Conservation (phyloP, 2,797 vertebrate species). For the Eospalax fontanierii region DNA sequence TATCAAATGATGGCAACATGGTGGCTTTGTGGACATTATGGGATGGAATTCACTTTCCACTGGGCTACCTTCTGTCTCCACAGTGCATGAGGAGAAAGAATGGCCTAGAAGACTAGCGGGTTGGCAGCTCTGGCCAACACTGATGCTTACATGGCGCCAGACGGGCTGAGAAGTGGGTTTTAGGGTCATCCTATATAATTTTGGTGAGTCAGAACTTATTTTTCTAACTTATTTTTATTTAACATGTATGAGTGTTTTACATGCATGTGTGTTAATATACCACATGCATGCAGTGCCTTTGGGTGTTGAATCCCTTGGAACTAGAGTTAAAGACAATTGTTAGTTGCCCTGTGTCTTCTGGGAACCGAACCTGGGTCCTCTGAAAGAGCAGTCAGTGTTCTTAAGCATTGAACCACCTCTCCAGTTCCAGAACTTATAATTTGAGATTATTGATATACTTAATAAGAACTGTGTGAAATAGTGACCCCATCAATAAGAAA, state of each 20-base stretch:
- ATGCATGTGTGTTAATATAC: no score
- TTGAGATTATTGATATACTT: not conserved
- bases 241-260: no score
- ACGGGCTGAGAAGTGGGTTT: not conserved
- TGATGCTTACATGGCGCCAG: not conserved
- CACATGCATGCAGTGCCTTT: no score
- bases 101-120: not conserved
- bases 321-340: no score
- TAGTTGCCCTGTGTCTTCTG: no score
- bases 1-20: fast-evolving
- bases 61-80: not conserved
- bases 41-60: not conserved
- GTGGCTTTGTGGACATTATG: not conserved
- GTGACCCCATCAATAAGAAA: not conserved
- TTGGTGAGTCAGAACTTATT: not conserved
- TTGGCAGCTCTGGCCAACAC: not conserved
- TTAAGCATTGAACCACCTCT: no score
- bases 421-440: not conserved
- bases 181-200: not conserved
- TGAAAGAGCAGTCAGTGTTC: no score
- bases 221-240: no score
- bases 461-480: not conserved
- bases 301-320: no score
- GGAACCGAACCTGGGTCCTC: no score
- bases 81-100: not conserved